These are phyloP conservation scores for Heliothis virescens DNA, from an alignment of 1,140 invertebrate genomes.

Conservation along the genomic window DNA sequence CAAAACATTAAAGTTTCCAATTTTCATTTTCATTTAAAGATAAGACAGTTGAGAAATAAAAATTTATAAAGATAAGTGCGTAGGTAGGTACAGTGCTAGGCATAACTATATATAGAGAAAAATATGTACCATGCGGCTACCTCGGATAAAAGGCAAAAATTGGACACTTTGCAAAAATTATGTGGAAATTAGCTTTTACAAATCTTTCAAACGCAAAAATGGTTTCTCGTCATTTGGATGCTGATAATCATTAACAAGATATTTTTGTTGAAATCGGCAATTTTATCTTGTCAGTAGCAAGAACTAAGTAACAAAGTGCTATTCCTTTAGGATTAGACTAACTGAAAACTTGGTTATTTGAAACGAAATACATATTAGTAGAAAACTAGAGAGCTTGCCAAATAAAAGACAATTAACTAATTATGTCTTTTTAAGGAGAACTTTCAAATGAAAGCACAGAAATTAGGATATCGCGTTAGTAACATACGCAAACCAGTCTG, in stretches of 20 bases:
- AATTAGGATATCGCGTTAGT: conserved; percentile 27
- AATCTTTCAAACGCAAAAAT: no score
- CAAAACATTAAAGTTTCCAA: neutral
- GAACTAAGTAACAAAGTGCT: no score
- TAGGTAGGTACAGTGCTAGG: neutral
- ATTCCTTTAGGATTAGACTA: no score
- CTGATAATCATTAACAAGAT: no score
- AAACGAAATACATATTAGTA: no score
- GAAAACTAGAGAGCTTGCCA: neutral
- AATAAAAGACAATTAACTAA: neutral
- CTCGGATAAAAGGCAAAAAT: neutral
- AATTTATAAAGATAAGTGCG: neutral
- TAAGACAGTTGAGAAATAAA: neutral
- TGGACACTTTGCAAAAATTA: neutral
- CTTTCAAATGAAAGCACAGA: neutral
- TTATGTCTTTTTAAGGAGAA: no score
- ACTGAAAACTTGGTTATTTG: no score
- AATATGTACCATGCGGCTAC: neutral
- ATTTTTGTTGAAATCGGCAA: no score
- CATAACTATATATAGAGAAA: neutral
- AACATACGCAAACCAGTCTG: neutral
- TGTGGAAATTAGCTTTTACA: neutral
- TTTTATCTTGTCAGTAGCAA: no score
- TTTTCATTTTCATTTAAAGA: neutral
- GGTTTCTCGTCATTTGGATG: no score